Percentiles rank a stretch among this genome's conserved stretches.
These are phyloP conservation scores for Channa argus DNA, from an alignment of 2,113 vertebrate species.

Conservation along the genomic window DNA sequence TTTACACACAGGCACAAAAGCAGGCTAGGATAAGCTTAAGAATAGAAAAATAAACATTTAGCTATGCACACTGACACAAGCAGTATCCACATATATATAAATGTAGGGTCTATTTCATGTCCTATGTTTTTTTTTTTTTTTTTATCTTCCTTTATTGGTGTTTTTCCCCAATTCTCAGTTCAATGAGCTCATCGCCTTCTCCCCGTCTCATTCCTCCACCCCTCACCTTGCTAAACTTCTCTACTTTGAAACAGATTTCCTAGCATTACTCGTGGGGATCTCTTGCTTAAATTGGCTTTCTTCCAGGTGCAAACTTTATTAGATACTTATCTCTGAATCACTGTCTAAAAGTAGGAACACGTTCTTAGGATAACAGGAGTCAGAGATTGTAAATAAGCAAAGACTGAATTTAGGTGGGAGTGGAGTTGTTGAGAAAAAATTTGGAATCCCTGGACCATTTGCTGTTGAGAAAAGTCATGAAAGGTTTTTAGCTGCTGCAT, in stretches of 20 bases:
- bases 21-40: constrained; percentile 28
- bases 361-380: constrained; percentile 51
- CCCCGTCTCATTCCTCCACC: constrained; percentile 31
- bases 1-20: constrained; percentile 41
- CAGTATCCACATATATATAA: constrained; percentile 4
- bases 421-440: constrained; percentile 21
- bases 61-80: neutral
- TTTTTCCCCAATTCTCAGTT: neutral
- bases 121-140: constrained; percentile 23
- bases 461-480: constrained; percentile 17
- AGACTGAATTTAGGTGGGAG: constrained; percentile 11
- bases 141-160: constrained; percentile 10
- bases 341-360: constrained; percentile 37
- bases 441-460: constrained; percentile 34
- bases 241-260: constrained; percentile 46
- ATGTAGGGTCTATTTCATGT: constrained; percentile 3
- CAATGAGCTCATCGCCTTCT: constrained; percentile 55
- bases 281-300: constrained; percentile 32
- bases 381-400: constrained; percentile 37
- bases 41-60: constrained; percentile 46
- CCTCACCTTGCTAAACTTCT: constrained; percentile 46
- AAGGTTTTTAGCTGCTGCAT: constrained; percentile 33
- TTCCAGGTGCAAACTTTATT: constrained; percentile 67
- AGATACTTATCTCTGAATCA: constrained; percentile 62
- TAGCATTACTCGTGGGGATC: constrained; percentile 40